Evolutionary conservation across 2,888 invertebrate genomes (phyloP).

Genomic region (Sclerodermus sp.): DNA sequence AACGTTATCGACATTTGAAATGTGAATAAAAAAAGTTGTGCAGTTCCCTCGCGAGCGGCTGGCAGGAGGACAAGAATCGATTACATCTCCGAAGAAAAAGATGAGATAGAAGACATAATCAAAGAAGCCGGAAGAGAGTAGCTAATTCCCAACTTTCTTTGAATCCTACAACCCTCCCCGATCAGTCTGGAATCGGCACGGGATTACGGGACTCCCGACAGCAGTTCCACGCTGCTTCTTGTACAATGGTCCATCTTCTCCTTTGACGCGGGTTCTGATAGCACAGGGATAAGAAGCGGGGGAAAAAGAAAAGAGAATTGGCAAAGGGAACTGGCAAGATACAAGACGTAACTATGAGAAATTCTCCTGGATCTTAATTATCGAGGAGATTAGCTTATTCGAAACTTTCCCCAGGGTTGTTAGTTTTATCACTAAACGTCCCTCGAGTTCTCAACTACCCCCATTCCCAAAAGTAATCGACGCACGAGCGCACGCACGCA

Average conservation of each 20-base stretch:
- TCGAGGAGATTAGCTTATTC: not conserved
- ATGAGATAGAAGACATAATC: not conserved
- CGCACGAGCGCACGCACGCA: not conserved
- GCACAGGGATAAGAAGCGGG: not conserved
- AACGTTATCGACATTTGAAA: too few relatives aligned
- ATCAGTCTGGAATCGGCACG: not conserved
- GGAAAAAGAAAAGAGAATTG: not conserved
- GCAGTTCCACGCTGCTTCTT: too few relatives aligned
- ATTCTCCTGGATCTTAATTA: not conserved
- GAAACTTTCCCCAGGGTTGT: not conserved
- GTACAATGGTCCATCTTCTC: too few relatives aligned
- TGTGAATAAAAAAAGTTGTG: too few relatives aligned
- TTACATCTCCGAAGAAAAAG: too few relatives aligned
- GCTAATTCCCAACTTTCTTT: constrained; percentile 1
- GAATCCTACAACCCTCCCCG: not conserved
- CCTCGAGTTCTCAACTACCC: not conserved
- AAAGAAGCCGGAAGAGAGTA: not conserved
- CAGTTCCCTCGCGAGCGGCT: too few relatives aligned
- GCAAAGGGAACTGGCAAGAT: not conserved
- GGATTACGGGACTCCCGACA: too few relatives aligned
- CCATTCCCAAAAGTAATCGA: not conserved
- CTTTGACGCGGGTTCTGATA: not conserved
- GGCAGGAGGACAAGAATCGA: too few relatives aligned
- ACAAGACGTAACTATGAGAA: too few relatives aligned
- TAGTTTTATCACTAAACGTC: too few relatives aligned